Evolutionary conservation across 2,888 invertebrate species (phyloP), one percentile per base, ranked within the genome.

Genomic region (Melanophora roralis): DNA sequence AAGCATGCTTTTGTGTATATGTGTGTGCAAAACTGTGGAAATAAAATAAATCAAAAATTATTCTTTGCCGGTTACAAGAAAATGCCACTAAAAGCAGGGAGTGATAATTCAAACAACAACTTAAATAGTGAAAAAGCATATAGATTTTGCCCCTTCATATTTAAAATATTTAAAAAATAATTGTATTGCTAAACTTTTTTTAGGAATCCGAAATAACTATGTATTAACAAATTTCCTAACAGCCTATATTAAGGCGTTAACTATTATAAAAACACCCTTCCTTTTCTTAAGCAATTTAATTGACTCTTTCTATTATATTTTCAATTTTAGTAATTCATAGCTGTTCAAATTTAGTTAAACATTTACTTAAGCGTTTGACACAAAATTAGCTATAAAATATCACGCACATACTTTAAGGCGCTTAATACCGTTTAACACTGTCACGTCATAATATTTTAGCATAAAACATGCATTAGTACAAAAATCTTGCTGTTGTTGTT

Each of bases 371-470:
- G 4, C 53, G 59, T 65, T 78, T 67, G 60, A 78, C 78, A 72
- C 72, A 60, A 59, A 71, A 75, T 75, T 79, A 67, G 47, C 27
- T 16, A 47, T 38, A 16, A 16, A 69, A 64, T 19, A 74, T 71
- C 71, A 75, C 64, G 78, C 79, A 79, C 65, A 71, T 75, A 71
- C 69, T 65, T 75, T 79, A 75, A 79, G 64, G 71, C 75, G 79
- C 75, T 79, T 75, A 71, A 71, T 34, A 65, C 3, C 51, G 43
- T 34, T 55, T 19, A 71, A 59, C 53, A 55, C 32, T 23, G 69
- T 7, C 78, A 75, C 69, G 79, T 65, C 51, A 65, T 12, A 3
- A 19, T 32, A n/a, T 40, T 73, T 57, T 16, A 49, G 14, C n/a
- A 67, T n/a, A 27, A 36, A 7, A 19, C 11, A 16, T 27, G 12